Evolutionary conservation across 1,140 invertebrate species (phyloP), one percentile per base, ranked within the genome.

Genomic region (Arion vulgaris): DNA sequence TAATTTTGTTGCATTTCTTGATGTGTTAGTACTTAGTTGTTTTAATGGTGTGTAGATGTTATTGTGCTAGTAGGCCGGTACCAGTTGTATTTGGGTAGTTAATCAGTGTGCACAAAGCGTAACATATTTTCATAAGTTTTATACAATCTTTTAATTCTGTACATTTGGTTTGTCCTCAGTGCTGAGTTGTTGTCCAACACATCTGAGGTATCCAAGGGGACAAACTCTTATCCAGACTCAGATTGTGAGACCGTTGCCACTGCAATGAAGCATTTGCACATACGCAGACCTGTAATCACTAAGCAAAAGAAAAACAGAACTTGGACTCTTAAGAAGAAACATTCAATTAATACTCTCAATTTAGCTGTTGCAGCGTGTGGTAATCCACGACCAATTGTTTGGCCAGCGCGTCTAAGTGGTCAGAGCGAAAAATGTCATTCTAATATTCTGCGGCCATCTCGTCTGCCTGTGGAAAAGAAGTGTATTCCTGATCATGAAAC

Each of bases 341-440:
- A 1, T 17, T 39, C 23, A 17, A 19, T 28, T 1, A 81, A 81
- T n/a, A 36, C 26, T 23, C 57, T 81, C 13, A 81, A 81, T 73
- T 23, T 81, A 15, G 39, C 79, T 36, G 49, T 81, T 32, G 79
- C 79, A 51, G 79, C 79, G 1, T 34, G 41, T 45, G 4, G 26
- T 11, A 9, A 34, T 39, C 79, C 72, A 23, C 72, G 32, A 34
- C 69, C 79, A 15, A 73, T 81, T 49, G 68, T 81, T 1, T 81
- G 79, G 79, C 79, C 79, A 28, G 79, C 68, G 17, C 36, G 49
- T 7, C 53, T 81, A 5, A 73, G 34, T 32, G 26, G 26, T 13
- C 45, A 51, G 2, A 9, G 7, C 53, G 39, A 51, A 15, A 73
- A 26, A 53, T 1, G 2, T 11, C 34, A 13, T 32, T 49, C 68